These are phyloP conservation scores for Selenia dentaria DNA, from an alignment of 2,888 invertebrate genomes.

Conservation along the genomic window DNA sequence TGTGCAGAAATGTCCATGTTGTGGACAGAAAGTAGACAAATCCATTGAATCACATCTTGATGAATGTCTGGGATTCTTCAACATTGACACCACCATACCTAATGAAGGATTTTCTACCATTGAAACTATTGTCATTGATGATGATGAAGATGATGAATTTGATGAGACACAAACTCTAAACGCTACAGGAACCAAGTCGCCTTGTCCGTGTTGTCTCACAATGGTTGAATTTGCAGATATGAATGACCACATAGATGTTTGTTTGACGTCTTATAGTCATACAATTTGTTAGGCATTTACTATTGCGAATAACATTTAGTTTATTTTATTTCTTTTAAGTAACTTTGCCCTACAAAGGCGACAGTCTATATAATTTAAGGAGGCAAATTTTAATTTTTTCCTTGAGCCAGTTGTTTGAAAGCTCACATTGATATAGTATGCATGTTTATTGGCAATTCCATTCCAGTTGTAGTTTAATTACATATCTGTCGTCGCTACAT, in stretches of 20 bases:
- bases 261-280: slow-evolving; percentile 48
- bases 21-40: slow-evolving; percentile 55
- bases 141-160: slow-evolving; percentile 58
- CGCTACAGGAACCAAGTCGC: slow-evolving; percentile 71
- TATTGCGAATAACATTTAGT: too few relatives aligned
- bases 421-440: too few relatives aligned
- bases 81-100: slow-evolving; percentile 72
- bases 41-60: slow-evolving; percentile 76
- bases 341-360: too few relatives aligned
- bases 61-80: slow-evolving; percentile 73
- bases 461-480: too few relatives aligned
- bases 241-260: slow-evolving; percentile 85
- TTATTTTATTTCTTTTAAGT: too few relatives aligned
- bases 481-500: too few relatives aligned
- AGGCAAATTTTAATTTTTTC: too few relatives aligned
- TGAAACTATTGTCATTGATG: slow-evolving; percentile 56
- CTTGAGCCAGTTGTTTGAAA: too few relatives aligned
- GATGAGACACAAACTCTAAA: slow-evolving; percentile 68
- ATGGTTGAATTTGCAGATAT: slow-evolving; percentile 79
- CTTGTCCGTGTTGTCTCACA: slow-evolving; percentile 86
- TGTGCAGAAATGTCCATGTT: slow-evolving; percentile 70
- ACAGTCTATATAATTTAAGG: too few relatives aligned
- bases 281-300: not conserved
- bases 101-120: slow-evolving; percentile 53
- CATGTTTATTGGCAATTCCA: too few relatives aligned